These are phyloP conservation scores for Limonius californicus DNA, from an alignment of 1,140 invertebrate genomes.

Conservation along the genomic window DNA sequence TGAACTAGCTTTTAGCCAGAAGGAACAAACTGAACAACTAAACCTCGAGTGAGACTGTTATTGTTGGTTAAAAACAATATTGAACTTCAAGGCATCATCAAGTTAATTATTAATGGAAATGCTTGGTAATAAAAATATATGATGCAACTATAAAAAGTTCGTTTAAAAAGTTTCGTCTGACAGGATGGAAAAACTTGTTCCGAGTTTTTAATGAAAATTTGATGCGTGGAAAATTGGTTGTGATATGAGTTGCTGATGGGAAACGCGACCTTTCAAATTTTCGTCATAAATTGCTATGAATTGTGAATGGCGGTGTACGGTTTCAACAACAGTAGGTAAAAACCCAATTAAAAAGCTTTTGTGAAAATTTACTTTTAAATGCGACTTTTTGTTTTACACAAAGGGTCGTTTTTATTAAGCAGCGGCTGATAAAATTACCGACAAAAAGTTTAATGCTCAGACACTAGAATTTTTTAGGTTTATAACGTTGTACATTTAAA, in stretches of 20 bases:
- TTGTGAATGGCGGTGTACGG: background rate
- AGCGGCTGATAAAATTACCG: too few species aligned
- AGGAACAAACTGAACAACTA: too few species aligned
- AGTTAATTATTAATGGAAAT: background rate
- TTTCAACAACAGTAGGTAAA: too few species aligned
- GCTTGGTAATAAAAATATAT: background rate
- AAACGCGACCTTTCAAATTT: background rate
- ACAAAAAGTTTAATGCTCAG: too few species aligned
- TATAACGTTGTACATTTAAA: too few species aligned
- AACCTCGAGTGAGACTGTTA: too few species aligned
- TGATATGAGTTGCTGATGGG: background rate
- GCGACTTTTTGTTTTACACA: too few species aligned
- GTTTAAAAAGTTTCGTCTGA: background rate
- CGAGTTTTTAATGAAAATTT: background rate
- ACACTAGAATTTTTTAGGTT: too few species aligned
- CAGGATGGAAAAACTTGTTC: conserved; percentile 1
- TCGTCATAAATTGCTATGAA: conserved; percentile 1
- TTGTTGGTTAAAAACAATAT: background rate
- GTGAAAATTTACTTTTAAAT: too few species aligned
- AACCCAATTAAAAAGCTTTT: too few species aligned
- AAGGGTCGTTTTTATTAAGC: too few species aligned
- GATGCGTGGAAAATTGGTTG: conserved; percentile 1
- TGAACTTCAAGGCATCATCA: background rate
- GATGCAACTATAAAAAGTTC: background rate
- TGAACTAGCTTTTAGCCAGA: too few species aligned